A percentile compares a stretch with the other conserved stretches of the same genome.
Conservation (phyloP, 2,888 invertebrate species). For the Altica lythri region DNA sequence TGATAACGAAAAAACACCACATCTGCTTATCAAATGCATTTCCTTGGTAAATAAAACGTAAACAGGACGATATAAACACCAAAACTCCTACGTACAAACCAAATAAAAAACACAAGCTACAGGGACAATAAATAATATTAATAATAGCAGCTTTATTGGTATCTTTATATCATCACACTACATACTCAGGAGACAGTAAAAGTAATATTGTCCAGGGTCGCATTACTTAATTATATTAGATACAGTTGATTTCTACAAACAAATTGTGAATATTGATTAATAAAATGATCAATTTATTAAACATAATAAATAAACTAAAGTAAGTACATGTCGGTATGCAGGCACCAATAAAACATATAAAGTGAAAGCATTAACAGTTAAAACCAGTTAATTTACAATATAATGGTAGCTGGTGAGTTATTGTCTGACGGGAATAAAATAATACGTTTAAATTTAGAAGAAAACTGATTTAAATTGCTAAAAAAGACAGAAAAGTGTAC, state of each 20-base stretch:
- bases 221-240: not conserved
- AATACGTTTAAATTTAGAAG: too few species aligned
- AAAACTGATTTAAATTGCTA: too few species aligned
- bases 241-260: not conserved
- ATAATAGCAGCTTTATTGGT: constrained; percentile 32
- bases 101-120: constrained; percentile 4
- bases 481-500: too few species aligned
- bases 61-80: constrained; percentile 6
- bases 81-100: constrained; percentile 11
- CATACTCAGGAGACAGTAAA: constrained; percentile 25
- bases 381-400: not conserved
- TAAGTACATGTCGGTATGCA: too few species aligned
- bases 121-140: constrained; percentile 24
- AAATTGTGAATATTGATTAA: not conserved
- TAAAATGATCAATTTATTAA: too few species aligned
- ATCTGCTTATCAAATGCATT: constrained; percentile 11
- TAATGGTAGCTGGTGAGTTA: too few species aligned
- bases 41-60: constrained; percentile 2
- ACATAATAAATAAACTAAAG: too few species aligned
- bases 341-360: not conserved
- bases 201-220: constrained; percentile 2
- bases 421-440: too few species aligned
- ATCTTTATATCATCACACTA: constrained; percentile 35
- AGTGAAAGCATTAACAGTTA: not conserved
- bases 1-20: too few species aligned